These are phyloP conservation scores for Parnassius glacialis DNA, from an alignment of 2,888 invertebrate genomes.

Conservation along the genomic window DNA sequence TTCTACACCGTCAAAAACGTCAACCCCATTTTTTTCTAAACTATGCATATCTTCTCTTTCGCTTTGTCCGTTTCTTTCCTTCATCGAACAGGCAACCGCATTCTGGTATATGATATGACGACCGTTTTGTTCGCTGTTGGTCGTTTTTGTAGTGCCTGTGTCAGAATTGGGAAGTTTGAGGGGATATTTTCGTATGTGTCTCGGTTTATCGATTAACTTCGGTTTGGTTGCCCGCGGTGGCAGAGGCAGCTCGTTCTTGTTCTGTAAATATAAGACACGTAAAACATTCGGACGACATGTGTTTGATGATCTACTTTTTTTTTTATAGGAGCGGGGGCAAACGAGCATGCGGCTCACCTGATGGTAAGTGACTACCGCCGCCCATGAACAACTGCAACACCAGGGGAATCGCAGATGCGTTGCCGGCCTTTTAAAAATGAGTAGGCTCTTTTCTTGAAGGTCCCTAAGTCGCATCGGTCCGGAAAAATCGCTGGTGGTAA, in stretches of 20 bases:
- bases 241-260: constrained; percentile 53
- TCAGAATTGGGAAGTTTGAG: constrained; percentile 43
- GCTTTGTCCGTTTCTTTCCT: constrained; percentile 21
- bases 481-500: no score
- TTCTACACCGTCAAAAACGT: constrained; percentile 49
- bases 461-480: no score
- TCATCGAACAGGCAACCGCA: constrained; percentile 38
- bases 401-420: no score
- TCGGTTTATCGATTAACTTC: constrained; percentile 60
- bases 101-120: constrained; percentile 60
- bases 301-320: no score
- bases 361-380: no score
- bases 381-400: no score
- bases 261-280: constrained; percentile 38
- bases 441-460: no score
- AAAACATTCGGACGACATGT: no score
- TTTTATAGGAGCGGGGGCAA: no score
- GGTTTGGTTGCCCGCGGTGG: constrained; percentile 63
- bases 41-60: constrained; percentile 13
- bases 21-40: constrained; percentile 36
- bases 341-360: no score
- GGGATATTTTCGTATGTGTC: constrained; percentile 65
- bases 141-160: background rate
- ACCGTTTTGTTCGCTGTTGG: constrained; percentile 5
- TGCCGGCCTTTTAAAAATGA: no score